Base-by-base conservation (phyloP, 2,113 vertebrate species). In the Tragelaphus imberbis region DNA sequence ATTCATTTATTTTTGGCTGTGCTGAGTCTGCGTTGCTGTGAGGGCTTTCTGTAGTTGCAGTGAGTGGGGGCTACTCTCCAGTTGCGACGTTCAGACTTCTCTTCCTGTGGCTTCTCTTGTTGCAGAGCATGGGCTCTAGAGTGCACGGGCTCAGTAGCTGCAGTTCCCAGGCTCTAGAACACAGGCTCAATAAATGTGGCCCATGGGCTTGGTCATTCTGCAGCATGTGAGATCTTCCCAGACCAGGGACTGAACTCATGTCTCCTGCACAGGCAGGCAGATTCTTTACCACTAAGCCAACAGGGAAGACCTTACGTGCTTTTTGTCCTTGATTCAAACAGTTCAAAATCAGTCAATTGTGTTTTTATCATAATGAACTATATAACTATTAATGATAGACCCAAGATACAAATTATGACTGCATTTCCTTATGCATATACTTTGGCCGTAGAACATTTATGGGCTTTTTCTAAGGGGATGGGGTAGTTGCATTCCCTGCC, bases 251-350 rank as follows among this genome's bases (percentile, higher is more conserved):
- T 5, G 5, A 40, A 40, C n/a, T 36, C 68, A 75, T 6, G 16
- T 75, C 68, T 75, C 19, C 19, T 75, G 5, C 19, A 75, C n/a
- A 40, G n/a, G n/a, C 68, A 75, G 68, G n/a, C 68, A 75, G n/a
- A 40, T 75, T 75, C n/a, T 40, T 12, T 75, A 40, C 19, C 68
- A 75, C 19, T 75, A 36, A 40, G 36, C n/a, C 19, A 75, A n/a
- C n/a, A 23, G n/a, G 19, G 68, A 75, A 40, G 36, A 25, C 36
- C 17, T 65, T 53, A 55, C 8, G 4, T 71, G 65, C 17, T 90
- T 92, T 81, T 90, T 40, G n/a, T 49, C 13, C 47, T 89, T 81
- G 59, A 90, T 71, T 92, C 13, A 27, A 85, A 93, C 80, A 96
- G 58, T 96, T 86, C 44, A 89, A 49, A 94, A 92, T 47, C 25